Evolutionary conservation across 2,888 invertebrate genomes (phyloP), one percentile per base, ranked within the genome.

Genomic region (Seira musarum): DNA sequence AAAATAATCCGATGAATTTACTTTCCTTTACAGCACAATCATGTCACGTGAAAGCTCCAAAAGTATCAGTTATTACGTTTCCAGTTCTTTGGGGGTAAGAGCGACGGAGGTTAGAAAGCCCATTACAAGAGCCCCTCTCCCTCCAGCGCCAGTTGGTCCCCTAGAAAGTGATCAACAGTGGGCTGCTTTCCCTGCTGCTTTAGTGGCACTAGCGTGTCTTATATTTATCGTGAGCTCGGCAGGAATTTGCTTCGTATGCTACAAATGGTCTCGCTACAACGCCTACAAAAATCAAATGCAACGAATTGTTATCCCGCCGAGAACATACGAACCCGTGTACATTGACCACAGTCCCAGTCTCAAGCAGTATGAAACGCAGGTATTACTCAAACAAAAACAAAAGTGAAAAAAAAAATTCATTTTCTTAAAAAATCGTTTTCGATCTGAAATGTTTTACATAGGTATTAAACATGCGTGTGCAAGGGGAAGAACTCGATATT

Each of bases 331-430:
- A 88, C 93, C 93, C 0, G 91, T 92, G 40, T 90, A 93, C 90
- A 89, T 92, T 10, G 93, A 93, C 87, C 95, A 86, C 35, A 85
- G 85, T 70, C 95, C 25, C 88, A 95, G 95, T 87, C 91, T 96
- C 63, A 96, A 97, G 87, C 94, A 97, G 90, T 98, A 97, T 89
- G 97, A 98, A 90, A 97, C 97, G 0, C 97, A 97, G 92, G 92
- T 91, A 88, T 84, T 21, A 35, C 30, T 1, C n/a, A 69, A n/a
- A n/a, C n/a, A n/a, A n/a, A n/a, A 6, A 8, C 61, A 13, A n/a
- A 60, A 60, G 61, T 6, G 17, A 60, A 21, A 13, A 17, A 60
- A 6, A n/a, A n/a, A n/a, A n/a, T n/a, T n/a, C n/a, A n/a, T n/a
- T n/a, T 49, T 35, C 57, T 19, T 24, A 30, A 30, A 30, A 30